Conservation (phyloP, 2,113 vertebrate species). For the Odontesthes bonariensis region DNA sequence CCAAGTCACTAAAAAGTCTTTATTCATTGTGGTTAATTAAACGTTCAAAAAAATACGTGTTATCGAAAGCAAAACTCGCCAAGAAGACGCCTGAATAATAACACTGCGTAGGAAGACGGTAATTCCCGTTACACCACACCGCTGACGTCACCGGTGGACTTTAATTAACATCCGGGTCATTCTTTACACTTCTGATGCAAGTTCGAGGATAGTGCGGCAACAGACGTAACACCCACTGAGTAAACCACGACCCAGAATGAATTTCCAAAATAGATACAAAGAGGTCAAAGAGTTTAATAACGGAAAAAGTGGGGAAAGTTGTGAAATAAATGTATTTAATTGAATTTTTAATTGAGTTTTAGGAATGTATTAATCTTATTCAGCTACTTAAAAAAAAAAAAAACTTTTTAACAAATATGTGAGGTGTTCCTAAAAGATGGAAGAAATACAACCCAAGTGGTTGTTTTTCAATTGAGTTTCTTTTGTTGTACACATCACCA, state of each 20-base stretch:
- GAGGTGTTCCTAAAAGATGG: neutral
- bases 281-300: neutral
- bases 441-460: neutral
- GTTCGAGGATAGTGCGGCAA: neutral
- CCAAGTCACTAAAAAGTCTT: neutral
- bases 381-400: neutral
- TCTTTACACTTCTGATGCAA: slow-evolving; percentile 29
- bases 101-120: neutral
- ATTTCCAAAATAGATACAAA: neutral
- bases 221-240: neutral
- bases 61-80: neutral
- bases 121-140: slow-evolving; percentile 8
- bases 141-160: too few species aligned
- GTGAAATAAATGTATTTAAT: neutral
- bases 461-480: neutral
- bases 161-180: slow-evolving; percentile 37
- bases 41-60: neutral
- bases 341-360: neutral
- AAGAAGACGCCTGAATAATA: neutral
- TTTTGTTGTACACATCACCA: neutral
- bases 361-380: neutral
- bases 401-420: neutral
- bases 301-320: neutral
- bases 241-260: neutral
- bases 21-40: neutral